These are phyloP conservation scores for Cynodonichthys magdalenae DNA, from an alignment of 2,797 vertebrate genomes.

Conservation along the genomic window DNA sequence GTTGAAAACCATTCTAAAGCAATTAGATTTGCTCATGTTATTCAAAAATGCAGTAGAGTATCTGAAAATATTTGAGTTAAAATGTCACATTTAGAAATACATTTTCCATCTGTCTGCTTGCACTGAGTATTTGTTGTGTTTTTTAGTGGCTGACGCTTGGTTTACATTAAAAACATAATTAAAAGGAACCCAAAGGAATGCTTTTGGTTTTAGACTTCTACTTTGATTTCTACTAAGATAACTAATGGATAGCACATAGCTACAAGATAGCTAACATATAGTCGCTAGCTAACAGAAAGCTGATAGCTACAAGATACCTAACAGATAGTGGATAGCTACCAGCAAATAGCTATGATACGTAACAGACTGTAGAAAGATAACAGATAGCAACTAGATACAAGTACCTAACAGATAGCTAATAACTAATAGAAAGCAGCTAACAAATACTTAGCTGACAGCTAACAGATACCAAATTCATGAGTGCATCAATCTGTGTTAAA, in stretches of 20 bases:
- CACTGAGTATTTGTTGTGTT: conserved; percentile 31
- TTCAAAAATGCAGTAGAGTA: conserved; percentile 44
- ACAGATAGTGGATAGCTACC: too few species aligned
- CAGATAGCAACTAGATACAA: too few species aligned
- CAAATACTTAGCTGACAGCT: too few species aligned
- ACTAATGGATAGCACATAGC: too few species aligned
- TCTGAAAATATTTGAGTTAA: conserved; percentile 37
- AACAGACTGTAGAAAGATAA: too few species aligned
- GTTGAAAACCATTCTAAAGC: conserved; percentile 70
- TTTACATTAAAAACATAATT: background rate
- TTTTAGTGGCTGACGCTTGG: conserved; percentile 8
- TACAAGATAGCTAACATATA: too few species aligned
- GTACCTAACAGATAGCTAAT: too few species aligned
- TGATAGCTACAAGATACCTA: too few species aligned
- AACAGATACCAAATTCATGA: background rate
- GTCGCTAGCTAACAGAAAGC: too few species aligned
- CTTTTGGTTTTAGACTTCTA: background rate
- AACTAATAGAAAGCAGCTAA: too few species aligned
- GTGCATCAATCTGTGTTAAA: conserved; percentile 19
- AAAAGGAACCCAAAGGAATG: conserved; percentile 2
- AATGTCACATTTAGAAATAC: conserved; percentile 39
- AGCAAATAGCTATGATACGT: too few species aligned
- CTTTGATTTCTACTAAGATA: background rate
- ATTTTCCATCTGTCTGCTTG: conserved; percentile 67
- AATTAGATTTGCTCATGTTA: conserved; percentile 58